Base-by-base conservation (phyloP, 1,140 invertebrate species). In the Lordiphosa clarofinis region DNA sequence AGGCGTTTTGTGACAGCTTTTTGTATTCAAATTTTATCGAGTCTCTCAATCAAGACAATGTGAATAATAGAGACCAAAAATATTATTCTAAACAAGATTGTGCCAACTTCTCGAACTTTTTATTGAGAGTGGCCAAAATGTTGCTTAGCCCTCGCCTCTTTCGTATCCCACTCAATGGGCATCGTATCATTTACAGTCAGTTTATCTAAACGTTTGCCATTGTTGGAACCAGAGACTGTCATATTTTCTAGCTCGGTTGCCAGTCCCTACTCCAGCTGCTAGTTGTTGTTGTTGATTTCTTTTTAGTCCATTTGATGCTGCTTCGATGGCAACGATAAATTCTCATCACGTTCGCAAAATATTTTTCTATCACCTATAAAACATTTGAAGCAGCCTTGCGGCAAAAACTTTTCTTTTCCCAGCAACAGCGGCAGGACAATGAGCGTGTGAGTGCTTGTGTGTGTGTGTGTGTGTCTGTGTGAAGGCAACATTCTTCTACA, bases 281-380 rank as follows among this genome's bases (percentile, higher is more conserved):
- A 9, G 37, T 33, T 50, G 12, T n/a, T 43, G 38, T 39, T 37
- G 54, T 56, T 72, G 62, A 55, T 61, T 64, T 15, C 15, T 15
- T 71, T 52, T 58, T 49, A 74, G 69, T 70, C 70, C 53, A 61
- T 79, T 82, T 63, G 64, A 63, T 64, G 73, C 52, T 56, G 71
- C 44, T 56, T 61, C 71, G 53, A 67, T 63, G 59, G 60, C 76
- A 82, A 56, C 66, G 55, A 81, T 81, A 81, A 81, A 81, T 81
- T 81, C 76, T 67, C 75, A 81, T 81, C 75, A 81, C 75, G 75
- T 82, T 82, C 79, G 66, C 66, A 82, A 84, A 81, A 81, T 81
- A 81, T 81, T 81, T 82, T 81, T 84, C 76, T 75, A 81, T 81
- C 75, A 81, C 75, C 75, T 81, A 81, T 81, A 81, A 81, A 84